A percentile compares a stretch with the other conserved stretches of the same genome.
Conservation (phyloP, 2,888 invertebrate genomes). For the Branchinecta sandiegonensis region DNA sequence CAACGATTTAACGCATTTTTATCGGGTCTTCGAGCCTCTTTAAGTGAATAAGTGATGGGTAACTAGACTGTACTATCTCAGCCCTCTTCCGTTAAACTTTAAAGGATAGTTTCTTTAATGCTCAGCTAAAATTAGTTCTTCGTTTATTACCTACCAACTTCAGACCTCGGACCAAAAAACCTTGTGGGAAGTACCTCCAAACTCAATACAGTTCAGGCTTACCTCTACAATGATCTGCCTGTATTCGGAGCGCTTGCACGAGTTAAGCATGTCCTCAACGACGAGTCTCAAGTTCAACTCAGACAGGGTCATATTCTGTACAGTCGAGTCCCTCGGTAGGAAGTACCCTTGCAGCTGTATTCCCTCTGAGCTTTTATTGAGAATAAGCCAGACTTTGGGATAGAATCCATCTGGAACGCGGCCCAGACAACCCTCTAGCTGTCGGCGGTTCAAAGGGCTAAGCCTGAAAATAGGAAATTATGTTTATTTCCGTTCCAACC, state of each 20-base stretch:
- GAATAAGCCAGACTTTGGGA: constrained; percentile 87
- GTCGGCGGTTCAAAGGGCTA: constrained; percentile 66
- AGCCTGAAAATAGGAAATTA: constrained; percentile 40
- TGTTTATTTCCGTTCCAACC: neutral
- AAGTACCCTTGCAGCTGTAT: constrained; percentile 69
- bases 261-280: constrained; percentile 66
- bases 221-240: constrained; percentile 54
- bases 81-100: too few species aligned
- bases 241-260: constrained; percentile 50
- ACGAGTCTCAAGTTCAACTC: constrained; percentile 87
- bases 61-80: too few species aligned
- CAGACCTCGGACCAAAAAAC: too few species aligned
- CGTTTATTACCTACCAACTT: too few species aligned
- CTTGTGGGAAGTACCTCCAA: too few species aligned
- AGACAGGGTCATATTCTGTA: constrained; percentile 91
- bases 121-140: too few species aligned
- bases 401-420: constrained; percentile 90
- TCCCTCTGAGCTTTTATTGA: constrained; percentile 74
- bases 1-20: too few species aligned
- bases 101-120: too few species aligned
- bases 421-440: constrained; percentile 88
- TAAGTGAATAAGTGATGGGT: too few species aligned
- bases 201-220: constrained; percentile 5
- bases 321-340: constrained; percentile 81
- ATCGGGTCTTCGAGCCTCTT: too few species aligned